Evolutionary conservation across 2,113 vertebrate species (phyloP), one percentile per base, ranked within the genome.

Genomic region (Tinamus guttatus): DNA sequence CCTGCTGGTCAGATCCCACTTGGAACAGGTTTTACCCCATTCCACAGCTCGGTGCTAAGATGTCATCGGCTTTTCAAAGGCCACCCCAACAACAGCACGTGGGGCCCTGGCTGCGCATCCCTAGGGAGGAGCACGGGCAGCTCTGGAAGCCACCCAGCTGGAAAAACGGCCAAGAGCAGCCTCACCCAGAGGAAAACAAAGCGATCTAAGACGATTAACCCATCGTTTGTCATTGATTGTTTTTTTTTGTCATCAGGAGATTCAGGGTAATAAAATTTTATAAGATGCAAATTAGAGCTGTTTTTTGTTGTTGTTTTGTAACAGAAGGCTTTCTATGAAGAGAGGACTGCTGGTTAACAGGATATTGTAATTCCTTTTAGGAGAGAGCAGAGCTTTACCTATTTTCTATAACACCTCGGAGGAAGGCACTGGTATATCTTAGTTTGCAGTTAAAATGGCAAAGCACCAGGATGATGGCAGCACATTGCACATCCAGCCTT

Each of bases 301-400:
- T 24, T 74, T n/a, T n/a, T n/a, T n/a, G n/a, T n/a, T n/a, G n/a
- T 52, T 77, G 40, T 62, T 92, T 87, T 70, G 22, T 70, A 81
- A 64, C 41, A 82, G 40, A 64, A 18, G 49, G 49, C 10, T 32
- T 81, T 86, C 81, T 38, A 51, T 13, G 41, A 81, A 49, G 41
- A 49, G 22, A 58, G 49, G 34, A n/a, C n/a, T n/a, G 18, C 36
- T 64, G 56, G 81, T 63, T 70, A 70, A 76, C 24, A 41, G 36
- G n/a, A 43, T 43, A 51, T 1, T 43, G 11, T 38, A 40, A 34
- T 36, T 51, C 36, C 11, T 86, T 49, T 77, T 38, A 59, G 15
- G 12, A 56, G 24, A 3, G 7, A 54, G 18, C 24, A 62, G 21
- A 54, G 34, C 38, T 75, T 75, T 54, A 45, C 18, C 7, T 12